Conservation (phyloP, 2,888 invertebrate genomes). For the Piscicola geometra region DNA sequence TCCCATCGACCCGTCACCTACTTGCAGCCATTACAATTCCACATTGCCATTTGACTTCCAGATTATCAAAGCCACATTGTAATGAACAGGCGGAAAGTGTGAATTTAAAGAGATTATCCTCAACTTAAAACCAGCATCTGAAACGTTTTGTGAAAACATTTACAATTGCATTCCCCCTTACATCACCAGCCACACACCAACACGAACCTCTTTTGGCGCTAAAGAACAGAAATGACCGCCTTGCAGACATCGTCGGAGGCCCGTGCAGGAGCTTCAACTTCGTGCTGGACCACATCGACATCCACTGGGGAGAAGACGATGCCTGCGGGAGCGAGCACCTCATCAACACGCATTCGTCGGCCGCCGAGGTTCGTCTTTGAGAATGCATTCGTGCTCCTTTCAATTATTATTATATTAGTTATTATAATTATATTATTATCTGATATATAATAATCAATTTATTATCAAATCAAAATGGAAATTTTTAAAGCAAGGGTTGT, state of each 20-base stretch:
- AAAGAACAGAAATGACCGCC: neutral
- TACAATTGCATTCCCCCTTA: no score
- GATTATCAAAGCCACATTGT: no score
- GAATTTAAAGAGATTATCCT: no score
- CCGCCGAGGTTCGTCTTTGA: slow-evolving; percentile 68
- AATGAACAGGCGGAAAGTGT: no score
- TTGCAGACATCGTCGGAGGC: slow-evolving; percentile 64
- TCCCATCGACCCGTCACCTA: no score
- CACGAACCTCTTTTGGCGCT: neutral
- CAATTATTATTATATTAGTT: neutral
- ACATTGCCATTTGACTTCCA: no score
- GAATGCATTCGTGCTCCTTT: neutral
- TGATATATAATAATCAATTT: neutral
- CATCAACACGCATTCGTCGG: slow-evolving; percentile 77
- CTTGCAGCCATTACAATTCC: no score
- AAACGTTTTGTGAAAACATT: no score
- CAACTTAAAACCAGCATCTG: no score
- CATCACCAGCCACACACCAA: neutral
- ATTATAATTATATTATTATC: neutral
- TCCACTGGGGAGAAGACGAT: slow-evolving; percentile 84
- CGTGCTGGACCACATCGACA: slow-evolving; percentile 84
- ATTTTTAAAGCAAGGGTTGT: neutral
- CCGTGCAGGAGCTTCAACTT: slow-evolving; percentile 69
- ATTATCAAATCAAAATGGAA: neutral
- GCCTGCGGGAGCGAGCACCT: slow-evolving; percentile 86